Evolutionary conservation across 2,797 vertebrate genomes (phyloP).

Genomic region (Sebastes steindachneri): DNA sequence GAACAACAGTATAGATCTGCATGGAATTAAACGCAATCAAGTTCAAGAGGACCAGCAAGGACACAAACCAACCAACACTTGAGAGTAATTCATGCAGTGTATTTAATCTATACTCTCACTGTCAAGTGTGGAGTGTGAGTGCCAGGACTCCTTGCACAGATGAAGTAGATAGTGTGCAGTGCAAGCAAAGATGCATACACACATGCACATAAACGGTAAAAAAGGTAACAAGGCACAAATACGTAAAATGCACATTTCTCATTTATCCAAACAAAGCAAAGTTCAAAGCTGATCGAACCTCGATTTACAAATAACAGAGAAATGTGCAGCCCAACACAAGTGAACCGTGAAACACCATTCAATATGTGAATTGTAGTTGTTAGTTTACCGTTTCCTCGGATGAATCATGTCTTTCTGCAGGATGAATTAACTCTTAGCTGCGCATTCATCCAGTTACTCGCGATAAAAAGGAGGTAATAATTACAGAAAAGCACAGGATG

Average conservation of each 20-base stretch:
- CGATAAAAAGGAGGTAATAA: not conserved
- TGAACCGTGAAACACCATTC: conserved; percentile 6
- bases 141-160: not conserved
- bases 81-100: not conserved
- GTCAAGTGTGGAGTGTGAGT: not conserved
- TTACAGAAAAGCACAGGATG: not conserved
- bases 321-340: not conserved
- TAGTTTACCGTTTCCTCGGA: not conserved
- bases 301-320: not conserved
- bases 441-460: conserved; percentile 7
- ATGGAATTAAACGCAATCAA: not conserved
- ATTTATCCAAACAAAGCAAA: not conserved
- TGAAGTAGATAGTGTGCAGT: not conserved
- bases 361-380: not conserved
- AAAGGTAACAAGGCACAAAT: not conserved
- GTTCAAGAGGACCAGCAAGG: not conserved
- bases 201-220: not conserved
- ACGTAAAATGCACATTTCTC: not conserved
- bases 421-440: not conserved
- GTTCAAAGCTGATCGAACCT: not conserved
- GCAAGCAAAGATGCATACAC: not conserved
- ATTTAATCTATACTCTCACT: not conserved
- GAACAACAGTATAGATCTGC: not conserved
- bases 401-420: not conserved
- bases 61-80: not conserved